Evolutionary conservation across 2,797 vertebrate species (phyloP).

Genomic region (Bufotes viridis): DNA sequence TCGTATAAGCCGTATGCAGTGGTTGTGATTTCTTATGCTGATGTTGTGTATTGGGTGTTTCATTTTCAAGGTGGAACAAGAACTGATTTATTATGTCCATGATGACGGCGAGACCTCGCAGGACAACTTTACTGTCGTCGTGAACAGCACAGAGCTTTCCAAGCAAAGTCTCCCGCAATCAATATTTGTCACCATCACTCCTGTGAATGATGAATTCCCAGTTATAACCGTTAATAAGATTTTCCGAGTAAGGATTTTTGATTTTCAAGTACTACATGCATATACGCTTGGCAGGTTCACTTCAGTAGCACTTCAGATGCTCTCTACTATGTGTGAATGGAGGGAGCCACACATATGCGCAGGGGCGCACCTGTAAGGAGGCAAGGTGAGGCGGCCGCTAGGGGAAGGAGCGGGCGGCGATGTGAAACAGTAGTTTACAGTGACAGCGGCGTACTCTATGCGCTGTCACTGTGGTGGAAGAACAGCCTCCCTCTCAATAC

Average conservation of each 20-base stretch:
- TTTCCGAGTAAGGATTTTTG: conserved; percentile 80
- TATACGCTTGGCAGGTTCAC: no score
- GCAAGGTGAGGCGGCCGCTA: no score
- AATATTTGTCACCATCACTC: conserved; percentile 80
- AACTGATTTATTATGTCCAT: conserved; percentile 88
- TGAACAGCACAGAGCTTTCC: conserved; percentile 81
- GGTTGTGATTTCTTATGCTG: not conserved
- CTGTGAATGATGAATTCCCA: conserved; percentile 88
- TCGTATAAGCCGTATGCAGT: no score
- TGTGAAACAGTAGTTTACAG: no score
- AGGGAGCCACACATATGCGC: no score
- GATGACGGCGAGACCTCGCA: conserved; percentile 82
- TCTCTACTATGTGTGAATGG: no score
- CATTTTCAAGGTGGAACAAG: conserved; percentile 83
- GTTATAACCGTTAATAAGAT: conserved; percentile 85
- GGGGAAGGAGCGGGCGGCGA: no score
- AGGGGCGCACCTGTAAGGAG: no score
- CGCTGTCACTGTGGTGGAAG: no score
- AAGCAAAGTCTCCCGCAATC: conserved; percentile 83
- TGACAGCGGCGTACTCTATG: no score
- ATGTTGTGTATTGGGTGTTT: conserved; percentile 32
- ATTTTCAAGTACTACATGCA: not conserved
- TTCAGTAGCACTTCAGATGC: no score
- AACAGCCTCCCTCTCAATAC: no score
- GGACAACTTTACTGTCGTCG: conserved; percentile 85